phyloP scores from a whole-genome alignment of 2,797 vertebrate genomes.

The Phaenicophaeus curvirostris region DNA sequence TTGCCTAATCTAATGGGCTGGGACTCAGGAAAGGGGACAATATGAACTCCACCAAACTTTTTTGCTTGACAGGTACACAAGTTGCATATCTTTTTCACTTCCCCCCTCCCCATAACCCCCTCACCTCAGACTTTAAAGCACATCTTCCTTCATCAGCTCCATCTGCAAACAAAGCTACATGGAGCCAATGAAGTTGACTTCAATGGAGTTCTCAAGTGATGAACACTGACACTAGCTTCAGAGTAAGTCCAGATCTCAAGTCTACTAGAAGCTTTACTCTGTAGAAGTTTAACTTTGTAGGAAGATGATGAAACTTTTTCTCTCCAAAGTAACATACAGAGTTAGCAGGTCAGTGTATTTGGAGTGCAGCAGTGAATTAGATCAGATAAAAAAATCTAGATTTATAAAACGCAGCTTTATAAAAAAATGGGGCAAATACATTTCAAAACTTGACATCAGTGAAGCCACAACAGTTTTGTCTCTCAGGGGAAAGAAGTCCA shows the following conservation, averaged over 20 bases:
- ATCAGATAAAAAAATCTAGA: background rate
- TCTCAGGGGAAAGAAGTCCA: background rate
- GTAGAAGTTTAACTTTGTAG: background rate
- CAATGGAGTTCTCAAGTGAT: background rate
- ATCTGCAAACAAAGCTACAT: background rate
- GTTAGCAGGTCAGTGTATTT: background rate
- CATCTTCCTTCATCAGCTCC: background rate
- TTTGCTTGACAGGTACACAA: background rate
- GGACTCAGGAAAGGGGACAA: background rate
- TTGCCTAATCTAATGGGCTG: background rate
- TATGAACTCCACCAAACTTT: background rate
- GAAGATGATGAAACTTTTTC: background rate
- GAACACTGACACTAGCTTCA: background rate
- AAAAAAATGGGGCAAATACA: background rate
- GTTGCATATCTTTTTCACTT: background rate
- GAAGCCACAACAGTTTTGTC: background rate
- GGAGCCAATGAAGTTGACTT: background rate
- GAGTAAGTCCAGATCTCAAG: background rate
- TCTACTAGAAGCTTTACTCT: background rate
- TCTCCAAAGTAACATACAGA: background rate
- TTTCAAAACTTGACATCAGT: background rate
- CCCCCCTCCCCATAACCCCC: too few relatives aligned
- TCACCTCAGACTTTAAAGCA: background rate
- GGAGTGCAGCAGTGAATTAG: background rate
- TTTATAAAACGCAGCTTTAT: background rate